phyloP scores from a whole-genome alignment of 1,140 invertebrate genomes.

The Brachionus manjavacas region DNA sequence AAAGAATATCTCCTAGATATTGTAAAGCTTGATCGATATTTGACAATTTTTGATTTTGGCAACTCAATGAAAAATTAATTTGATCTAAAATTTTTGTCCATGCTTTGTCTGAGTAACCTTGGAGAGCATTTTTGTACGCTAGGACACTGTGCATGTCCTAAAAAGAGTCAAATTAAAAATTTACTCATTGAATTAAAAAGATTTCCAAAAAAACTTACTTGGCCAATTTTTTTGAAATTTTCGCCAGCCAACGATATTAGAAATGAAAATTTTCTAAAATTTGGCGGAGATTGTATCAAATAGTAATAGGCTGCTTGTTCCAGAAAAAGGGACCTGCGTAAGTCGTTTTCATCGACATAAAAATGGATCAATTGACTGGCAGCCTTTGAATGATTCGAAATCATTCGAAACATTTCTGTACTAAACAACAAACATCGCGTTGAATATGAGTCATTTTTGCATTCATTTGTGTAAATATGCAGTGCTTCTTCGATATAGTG shows the following conservation, averaged over 20 bases:
- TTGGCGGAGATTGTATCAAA: constrained; percentile 66
- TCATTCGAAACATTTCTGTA: constrained; percentile 74
- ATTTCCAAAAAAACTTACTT: constrained; percentile 50
- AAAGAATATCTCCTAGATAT: background rate
- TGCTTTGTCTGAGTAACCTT: background rate
- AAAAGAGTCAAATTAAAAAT: background rate
- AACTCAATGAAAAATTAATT: constrained; percentile 26
- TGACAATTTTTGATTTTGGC: background rate
- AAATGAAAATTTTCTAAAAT: constrained; percentile 91
- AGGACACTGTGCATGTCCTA: background rate
- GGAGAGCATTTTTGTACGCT: background rate
- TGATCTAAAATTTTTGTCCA: constrained; percentile 13
- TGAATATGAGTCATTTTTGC: constrained; percentile 63
- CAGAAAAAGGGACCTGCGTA: constrained; percentile 76
- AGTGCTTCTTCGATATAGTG: constrained; percentile 36
- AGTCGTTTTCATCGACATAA: constrained; percentile 54
- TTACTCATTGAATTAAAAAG: background rate
- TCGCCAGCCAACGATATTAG: constrained; percentile 91
- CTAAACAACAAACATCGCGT: constrained; percentile 80
- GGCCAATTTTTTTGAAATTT: constrained; percentile 79
- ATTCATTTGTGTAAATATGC: constrained; percentile 6
- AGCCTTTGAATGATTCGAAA: constrained; percentile 74
- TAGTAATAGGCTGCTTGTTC: constrained; percentile 94
- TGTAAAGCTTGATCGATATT: background rate
- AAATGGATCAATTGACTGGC: constrained; percentile 69